Base-by-base conservation (phyloP, 2,797 vertebrate genomes). In the Neosilurus mollespiculum region DNA sequence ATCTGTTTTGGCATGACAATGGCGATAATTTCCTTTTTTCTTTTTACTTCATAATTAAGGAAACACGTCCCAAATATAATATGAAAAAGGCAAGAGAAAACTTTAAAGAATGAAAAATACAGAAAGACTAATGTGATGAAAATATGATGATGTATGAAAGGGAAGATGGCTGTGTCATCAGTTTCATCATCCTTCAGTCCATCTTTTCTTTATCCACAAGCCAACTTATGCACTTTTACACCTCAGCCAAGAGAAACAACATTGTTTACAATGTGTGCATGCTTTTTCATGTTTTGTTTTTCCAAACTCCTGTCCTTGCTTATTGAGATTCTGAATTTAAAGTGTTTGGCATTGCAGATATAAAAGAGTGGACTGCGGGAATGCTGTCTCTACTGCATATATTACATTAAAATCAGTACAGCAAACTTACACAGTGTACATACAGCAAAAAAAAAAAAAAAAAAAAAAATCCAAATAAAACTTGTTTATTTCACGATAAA, bases 321-420 rank as follows among this genome's bases (percentile, higher is more conserved):
- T 16, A 65, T 34, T 80, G 15, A 73, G 72, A 71, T 77, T 67
- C 24, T 9, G 71, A 73, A 77, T 70, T 53, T 64, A 49, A 81
- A 49, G 7, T 58, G 64, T 49, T 56, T 49, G 72, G 61, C 53
- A 43, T 54, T 24, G 26, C 14, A 66, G 22, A 24, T 73, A 58
- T 20, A 24, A 76, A 76, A 83, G 14, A 59, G 1, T 59, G 49
- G 18, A 15, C 24, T 80, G 64, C 11, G 37, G 54, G 24, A 54
- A 56, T 43, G 34, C 11, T 22, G 53, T 43, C 30, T 77, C 53
- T 1, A 8, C 26, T 43, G 26, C 15, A 37, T 26, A 65, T n/a
- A 49, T 67, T 43, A 56, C 56, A 82, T 64, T 49, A 18, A 3
- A 34, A 64, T 75, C 18, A 15, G 22, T 65, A 75, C 59, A 43